A percentile compares a stretch with the other conserved stretches of the same genome.
Evolutionary conservation across 2,888 invertebrate genomes (phyloP).

Genomic region (Microctonus brassicae): DNA sequence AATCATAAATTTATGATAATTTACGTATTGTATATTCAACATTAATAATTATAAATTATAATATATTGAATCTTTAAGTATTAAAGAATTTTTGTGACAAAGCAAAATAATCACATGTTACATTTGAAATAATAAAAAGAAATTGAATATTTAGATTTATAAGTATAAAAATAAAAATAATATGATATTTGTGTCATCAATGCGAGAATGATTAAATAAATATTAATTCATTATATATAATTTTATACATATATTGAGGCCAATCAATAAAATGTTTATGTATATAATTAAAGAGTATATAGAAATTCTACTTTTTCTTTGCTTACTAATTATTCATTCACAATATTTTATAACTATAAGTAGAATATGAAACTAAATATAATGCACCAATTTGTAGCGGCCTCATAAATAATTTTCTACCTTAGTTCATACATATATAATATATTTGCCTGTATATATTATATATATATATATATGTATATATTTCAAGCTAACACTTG

Average conservation of each 20-base stretch:
- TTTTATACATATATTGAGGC: slow-evolving; percentile 6
- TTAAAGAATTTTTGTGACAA: too few relatives aligned
- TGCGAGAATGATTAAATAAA: too few relatives aligned
- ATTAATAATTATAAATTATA: too few relatives aligned
- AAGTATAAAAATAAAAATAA: too few relatives aligned
- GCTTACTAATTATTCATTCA: slow-evolving; percentile 2
- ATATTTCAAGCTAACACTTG: background rate
- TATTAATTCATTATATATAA: too few relatives aligned
- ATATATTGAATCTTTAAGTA: too few relatives aligned
- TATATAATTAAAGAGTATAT: background rate
- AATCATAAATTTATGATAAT: background rate
- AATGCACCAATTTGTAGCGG: background rate
- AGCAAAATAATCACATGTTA: too few relatives aligned
- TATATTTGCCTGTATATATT: background rate
- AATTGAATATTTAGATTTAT: too few relatives aligned
- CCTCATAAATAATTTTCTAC: background rate
- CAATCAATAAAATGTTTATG: slow-evolving; percentile 15
- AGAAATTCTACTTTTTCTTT: background rate
- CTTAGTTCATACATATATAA: background rate
- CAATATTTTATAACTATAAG: background rate
- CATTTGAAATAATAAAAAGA: too few relatives aligned
- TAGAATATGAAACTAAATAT: background rate
- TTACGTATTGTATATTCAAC: background rate
- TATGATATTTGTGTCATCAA: background rate
- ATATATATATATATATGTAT: background rate